These are phyloP conservation scores for Scaptomyza caliginosa DNA, from an alignment of 2,888 invertebrate species.

Conservation along the genomic window DNA sequence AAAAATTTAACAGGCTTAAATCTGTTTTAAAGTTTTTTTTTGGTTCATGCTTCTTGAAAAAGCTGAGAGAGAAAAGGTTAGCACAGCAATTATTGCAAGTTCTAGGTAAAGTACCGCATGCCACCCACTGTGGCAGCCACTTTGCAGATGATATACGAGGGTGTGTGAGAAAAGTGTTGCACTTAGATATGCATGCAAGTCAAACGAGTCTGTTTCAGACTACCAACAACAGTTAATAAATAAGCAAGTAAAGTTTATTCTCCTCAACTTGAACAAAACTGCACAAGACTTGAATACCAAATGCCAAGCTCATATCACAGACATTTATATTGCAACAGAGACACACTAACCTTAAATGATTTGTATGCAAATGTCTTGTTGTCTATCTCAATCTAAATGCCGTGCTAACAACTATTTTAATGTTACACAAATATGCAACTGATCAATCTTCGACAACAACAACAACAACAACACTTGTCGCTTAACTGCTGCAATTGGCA, in stretches of 20 bases:
- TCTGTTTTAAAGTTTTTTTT: slow-evolving; percentile 40
- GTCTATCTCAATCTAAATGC: slow-evolving; percentile 24
- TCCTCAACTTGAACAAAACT: too few species aligned
- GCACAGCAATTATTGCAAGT: slow-evolving; percentile 43
- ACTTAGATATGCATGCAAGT: too few species aligned
- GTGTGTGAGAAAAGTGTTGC: slow-evolving; percentile 7
- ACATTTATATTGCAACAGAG: not conserved
- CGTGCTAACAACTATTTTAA: slow-evolving; percentile 13
- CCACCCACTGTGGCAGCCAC: slow-evolving; percentile 12
- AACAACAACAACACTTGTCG: slow-evolving; percentile 1
- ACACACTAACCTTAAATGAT: slow-evolving; percentile 12
- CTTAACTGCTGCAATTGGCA: slow-evolving; percentile 28
- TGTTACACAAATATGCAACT: slow-evolving; percentile 17
- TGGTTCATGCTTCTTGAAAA: not conserved
- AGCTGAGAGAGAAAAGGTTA: not conserved
- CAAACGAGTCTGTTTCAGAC: too few species aligned
- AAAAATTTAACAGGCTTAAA: slow-evolving; percentile 10
- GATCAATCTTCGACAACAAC: slow-evolving; percentile 19
- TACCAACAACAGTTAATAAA: too few species aligned
- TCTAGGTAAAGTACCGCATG: slow-evolving; percentile 25
- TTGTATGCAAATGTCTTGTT: slow-evolving; percentile 17
- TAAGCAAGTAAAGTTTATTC: not conserved
- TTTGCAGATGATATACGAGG: not conserved
- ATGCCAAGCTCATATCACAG: not conserved
- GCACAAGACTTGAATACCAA: not conserved